Percentiles rank a stretch among this genome's conserved stretches.
These are phyloP conservation scores for Molossus alvarezi DNA, from an alignment of 2,797 vertebrate genomes.

Conservation along the genomic window DNA sequence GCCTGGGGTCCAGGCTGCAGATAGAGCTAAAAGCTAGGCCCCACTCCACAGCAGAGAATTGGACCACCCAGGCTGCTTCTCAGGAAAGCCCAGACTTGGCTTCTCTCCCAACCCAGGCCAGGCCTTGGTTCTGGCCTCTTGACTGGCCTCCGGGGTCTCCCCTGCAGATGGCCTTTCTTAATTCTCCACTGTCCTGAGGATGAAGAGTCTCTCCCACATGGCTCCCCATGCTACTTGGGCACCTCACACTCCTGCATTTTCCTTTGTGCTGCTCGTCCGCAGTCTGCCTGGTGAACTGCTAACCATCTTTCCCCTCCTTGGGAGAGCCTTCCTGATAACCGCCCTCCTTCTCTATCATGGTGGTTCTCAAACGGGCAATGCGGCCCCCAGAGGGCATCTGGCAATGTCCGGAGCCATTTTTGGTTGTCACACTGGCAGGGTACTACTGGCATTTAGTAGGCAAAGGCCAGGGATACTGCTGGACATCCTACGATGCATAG, in stretches of 20 bases:
- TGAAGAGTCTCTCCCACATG: neutral
- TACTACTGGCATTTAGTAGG: neutral
- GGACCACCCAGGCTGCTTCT: slow-evolving; percentile 16
- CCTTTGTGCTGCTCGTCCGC: neutral
- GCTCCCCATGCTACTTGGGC: neutral
- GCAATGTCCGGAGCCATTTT: neutral
- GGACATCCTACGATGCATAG: neutral
- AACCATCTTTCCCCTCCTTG: neutral
- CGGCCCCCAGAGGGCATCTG: neutral
- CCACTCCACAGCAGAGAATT: neutral
- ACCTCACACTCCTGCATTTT: neutral
- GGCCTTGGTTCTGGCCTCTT: neutral
- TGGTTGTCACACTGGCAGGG: neutral
- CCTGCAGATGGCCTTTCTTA: neutral
- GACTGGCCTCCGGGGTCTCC: neutral
- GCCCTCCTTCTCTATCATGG: neutral
- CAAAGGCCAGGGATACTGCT: neutral
- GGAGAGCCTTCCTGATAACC: neutral
- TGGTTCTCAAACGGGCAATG: neutral
- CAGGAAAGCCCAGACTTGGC: neutral
- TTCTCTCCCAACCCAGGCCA: neutral
- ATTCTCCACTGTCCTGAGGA: neutral
- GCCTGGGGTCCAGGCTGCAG: neutral
- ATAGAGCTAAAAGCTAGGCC: slow-evolving; percentile 30
- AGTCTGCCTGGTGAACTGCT: slow-evolving; percentile 35